Conservation (phyloP, 2,888 invertebrate species). For the Tholera decimalis region DNA sequence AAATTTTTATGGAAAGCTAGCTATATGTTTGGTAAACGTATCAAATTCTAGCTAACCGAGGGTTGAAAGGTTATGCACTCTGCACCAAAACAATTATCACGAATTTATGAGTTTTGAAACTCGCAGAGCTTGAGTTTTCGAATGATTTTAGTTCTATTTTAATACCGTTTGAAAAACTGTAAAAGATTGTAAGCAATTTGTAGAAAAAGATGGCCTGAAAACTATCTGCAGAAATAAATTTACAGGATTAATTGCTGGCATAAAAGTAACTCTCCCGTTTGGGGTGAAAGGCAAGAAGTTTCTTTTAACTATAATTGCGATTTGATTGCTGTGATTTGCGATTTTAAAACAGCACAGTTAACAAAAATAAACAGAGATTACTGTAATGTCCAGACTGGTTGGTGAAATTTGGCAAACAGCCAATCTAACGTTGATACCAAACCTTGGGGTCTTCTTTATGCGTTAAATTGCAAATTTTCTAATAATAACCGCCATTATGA, state of each 20-base stretch:
- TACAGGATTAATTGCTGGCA: slow-evolving; percentile 26
- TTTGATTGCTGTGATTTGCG: slow-evolving; percentile 68
- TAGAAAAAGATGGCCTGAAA: slow-evolving; percentile 36
- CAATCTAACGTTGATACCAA: slow-evolving; percentile 74
- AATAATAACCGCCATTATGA: slow-evolving; percentile 66
- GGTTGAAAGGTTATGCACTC: slow-evolving; percentile 27
- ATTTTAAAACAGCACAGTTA: slow-evolving; percentile 72
- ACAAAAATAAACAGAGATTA: slow-evolving; percentile 77
- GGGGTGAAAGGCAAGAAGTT: slow-evolving; percentile 39
- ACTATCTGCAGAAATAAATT: slow-evolving; percentile 42
- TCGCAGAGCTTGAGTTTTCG: not conserved
- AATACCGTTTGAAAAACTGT: slow-evolving; percentile 26
- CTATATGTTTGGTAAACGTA: slow-evolving; percentile 2
- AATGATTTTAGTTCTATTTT: slow-evolving; percentile 37
- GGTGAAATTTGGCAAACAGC: slow-evolving; percentile 76
- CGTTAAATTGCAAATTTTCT: slow-evolving; percentile 71
- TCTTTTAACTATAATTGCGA: slow-evolving; percentile 53
- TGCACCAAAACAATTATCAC: slow-evolving; percentile 28
- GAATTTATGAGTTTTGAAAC: slow-evolving; percentile 25
- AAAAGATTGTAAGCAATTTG: slow-evolving; percentile 21
- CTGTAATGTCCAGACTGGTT: slow-evolving; percentile 77
- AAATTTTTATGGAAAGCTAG: not conserved
- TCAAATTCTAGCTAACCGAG: slow-evolving; percentile 31
- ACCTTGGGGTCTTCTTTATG: slow-evolving; percentile 79
- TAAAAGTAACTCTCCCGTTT: slow-evolving; percentile 33